phyloP scores from a whole-genome alignment of 2,888 invertebrate genomes.

The Notodonta dromedarius region DNA sequence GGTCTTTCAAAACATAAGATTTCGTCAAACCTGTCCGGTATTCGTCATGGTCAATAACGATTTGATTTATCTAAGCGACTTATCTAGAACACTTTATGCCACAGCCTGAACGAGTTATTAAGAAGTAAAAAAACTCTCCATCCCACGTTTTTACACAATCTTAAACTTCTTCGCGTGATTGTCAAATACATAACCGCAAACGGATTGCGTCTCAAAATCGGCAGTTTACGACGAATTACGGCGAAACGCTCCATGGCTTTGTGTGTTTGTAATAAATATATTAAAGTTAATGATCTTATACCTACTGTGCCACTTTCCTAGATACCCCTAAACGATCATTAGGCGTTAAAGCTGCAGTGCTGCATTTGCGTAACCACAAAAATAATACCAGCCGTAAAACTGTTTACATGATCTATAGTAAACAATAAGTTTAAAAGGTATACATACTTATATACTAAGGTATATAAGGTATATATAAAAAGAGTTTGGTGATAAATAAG shows the following conservation, averaged over 20 bases:
- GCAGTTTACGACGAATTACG: constrained; percentile 10
- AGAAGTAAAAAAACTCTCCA: constrained; percentile 20
- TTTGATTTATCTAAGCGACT: not conserved
- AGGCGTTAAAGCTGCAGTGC: not conserved
- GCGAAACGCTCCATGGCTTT: constrained; percentile 9
- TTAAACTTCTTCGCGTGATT: constrained; percentile 26
- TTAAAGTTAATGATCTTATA: constrained; percentile 7
- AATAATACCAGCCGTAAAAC: not conserved
- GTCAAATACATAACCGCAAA: constrained; percentile 27
- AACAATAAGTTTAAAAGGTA: no score
- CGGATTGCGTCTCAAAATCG: constrained; percentile 20
- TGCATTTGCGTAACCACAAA: not conserved
- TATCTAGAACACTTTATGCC: not conserved
- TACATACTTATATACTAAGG: no score
- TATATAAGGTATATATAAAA: no score
- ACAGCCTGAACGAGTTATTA: constrained; percentile 12
- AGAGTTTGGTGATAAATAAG: no score
- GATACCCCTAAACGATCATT: not conserved
- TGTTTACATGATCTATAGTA: no score
- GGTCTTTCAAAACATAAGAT: no score
- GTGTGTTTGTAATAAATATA: constrained; percentile 2
- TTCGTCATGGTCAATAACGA: not conserved
- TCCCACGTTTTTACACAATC: constrained; percentile 25
- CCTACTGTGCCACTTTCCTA: not conserved
- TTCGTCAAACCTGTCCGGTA: not conserved